Conservation (phyloP, 2,888 invertebrate species). For the Melanostoma mellinum region DNA sequence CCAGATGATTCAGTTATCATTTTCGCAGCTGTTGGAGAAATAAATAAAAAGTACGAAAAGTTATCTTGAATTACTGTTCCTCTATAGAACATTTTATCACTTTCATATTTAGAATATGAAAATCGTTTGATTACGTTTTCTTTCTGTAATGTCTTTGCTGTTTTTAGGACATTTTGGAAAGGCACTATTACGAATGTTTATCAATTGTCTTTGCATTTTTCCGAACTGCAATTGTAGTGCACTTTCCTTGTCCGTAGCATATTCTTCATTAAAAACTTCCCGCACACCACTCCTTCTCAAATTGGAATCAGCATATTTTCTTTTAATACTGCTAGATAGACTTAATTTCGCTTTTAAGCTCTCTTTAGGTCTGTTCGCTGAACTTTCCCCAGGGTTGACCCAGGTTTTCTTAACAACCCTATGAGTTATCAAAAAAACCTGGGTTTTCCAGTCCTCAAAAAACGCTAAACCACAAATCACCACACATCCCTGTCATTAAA, state of each 20-base stretch:
- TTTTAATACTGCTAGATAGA: not conserved
- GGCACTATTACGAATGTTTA: conserved; percentile 13
- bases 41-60: conserved; percentile 6
- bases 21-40: conserved; percentile 15
- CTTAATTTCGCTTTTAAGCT: not conserved
- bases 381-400: too few species aligned
- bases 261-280: conserved; percentile 16
- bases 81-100: conserved; percentile 9
- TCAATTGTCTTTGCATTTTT: conserved; percentile 16
- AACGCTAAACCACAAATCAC: too few species aligned
- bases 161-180: conserved; percentile 24
- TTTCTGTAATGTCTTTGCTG: conserved; percentile 10
- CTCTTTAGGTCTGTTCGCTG: too few species aligned
- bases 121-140: conserved; percentile 11
- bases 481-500: too few species aligned
- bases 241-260: conserved; percentile 17
- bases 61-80: conserved; percentile 2
- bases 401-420: too few species aligned
- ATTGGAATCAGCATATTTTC: conserved; percentile 7
- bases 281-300: conserved; percentile 17
- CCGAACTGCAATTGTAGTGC: conserved; percentile 16
- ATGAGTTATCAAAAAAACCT: too few species aligned
- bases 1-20: not conserved
- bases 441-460: too few species aligned
- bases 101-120: conserved; percentile 6